Evolutionary conservation across 2,113 vertebrate genomes (phyloP), one percentile per base, ranked within the genome.

Genomic region (Cyprinodon variegatus): DNA sequence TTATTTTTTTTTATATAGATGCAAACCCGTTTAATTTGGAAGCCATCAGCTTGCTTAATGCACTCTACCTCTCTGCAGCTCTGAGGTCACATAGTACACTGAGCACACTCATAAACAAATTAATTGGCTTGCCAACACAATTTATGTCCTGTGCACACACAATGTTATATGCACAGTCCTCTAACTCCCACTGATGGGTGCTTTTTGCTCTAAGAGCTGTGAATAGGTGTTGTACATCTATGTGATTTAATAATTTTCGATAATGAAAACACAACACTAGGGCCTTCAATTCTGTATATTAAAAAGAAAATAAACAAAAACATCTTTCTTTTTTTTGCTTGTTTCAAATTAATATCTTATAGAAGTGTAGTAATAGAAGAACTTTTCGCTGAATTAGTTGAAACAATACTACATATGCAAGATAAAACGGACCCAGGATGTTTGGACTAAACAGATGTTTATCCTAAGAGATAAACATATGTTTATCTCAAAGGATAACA

Each of bases 61-160:
- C 84, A 89, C 79, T 88, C 77, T 78, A 82, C 81, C 79, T 90
- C 84, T 85, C 77, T 81, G 64, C 83, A 82, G 82, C 82, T 76
- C 85, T 62, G 81, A 86, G 90, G 90, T 92, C 88, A 87, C 72
- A 78, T 50, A 86, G 76, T 76, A 83, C 17, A 77, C 76, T 41
- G 77, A 83, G 86, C 66, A 70, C 70, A 82, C 83, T 89, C 85
- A 87, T 92, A 89, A 91, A 90, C 90, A 91, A 90, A 90, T 92
- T 88, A 87, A 88, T 86, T 88, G 89, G 79, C 81, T 88, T 84
- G 82, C 83, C 85, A 88, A 72, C 79, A 83, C 79, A 80, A 83
- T 90, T 87, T 82, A 88, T 81, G 71, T 72, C 69, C 61, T 74
- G 29, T 36, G 76, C 59, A 64, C 66, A 81, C 78, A 80, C 45